Conservation (phyloP, 1,140 invertebrate genomes). For the Fopius arisanus region DNA sequence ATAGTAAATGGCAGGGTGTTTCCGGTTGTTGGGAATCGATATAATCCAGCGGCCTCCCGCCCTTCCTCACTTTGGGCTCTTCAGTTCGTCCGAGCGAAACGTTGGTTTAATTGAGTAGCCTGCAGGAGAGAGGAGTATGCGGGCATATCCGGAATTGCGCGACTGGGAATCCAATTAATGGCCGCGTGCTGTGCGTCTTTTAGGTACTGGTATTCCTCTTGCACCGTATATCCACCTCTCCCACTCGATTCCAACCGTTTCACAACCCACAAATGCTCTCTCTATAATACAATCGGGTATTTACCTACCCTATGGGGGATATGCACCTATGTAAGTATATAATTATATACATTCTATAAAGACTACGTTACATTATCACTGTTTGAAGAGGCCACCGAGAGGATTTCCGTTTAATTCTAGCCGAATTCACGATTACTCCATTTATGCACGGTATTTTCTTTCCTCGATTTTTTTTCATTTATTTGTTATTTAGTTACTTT, state of each 20-base stretch:
- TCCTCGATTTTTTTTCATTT: too few relatives aligned
- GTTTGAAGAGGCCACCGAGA: not conserved
- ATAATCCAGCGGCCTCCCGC: not conserved
- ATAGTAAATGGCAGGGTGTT: not conserved
- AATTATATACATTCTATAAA: not conserved
- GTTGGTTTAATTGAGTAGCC: constrained; percentile 13
- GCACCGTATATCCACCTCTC: not conserved
- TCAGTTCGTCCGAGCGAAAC: constrained; percentile 12
- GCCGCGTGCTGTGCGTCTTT: constrained; percentile 13
- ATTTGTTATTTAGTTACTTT: too few relatives aligned
- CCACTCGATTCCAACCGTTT: not conserved
- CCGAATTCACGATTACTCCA: too few relatives aligned
- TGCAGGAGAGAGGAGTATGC: constrained; percentile 8
- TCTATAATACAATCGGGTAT: not conserved
- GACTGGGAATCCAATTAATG: constrained; percentile 14
- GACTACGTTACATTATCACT: not conserved
- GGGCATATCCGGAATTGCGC: constrained; percentile 14
- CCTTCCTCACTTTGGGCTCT: not conserved
- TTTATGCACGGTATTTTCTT: too few relatives aligned
- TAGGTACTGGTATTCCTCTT: constrained; percentile 13
- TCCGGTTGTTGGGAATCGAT: constrained; percentile 3
- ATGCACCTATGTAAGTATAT: not conserved
- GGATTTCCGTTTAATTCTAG: not conserved
- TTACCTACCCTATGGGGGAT: not conserved
- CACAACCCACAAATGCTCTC: not conserved